Base-by-base conservation (phyloP, 2,797 vertebrate genomes). In the Neostethus bicornis region DNA sequence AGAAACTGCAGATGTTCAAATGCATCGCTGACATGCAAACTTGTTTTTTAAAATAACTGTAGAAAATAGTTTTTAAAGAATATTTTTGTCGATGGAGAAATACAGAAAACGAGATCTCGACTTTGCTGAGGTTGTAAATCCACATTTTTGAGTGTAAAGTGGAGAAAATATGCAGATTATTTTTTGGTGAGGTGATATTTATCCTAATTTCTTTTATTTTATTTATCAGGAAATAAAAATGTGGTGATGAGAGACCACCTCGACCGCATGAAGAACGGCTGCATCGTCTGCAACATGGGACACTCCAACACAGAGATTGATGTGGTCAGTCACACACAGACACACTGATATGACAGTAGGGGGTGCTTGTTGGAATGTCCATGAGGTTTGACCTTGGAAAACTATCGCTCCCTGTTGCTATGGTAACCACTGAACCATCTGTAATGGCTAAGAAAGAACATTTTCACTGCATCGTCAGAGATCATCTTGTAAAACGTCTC, bases 301-400 rank as follows among this genome's bases (percentile, higher is more conserved):
- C 96, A 98, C 92, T 98, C 96, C 84, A 98, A 98, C 91, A 98
- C 96, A 0, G 96, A 98, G 88, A 98, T 98, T 4, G 96, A 98
- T 1, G 96, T 98, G 95, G 96, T 98, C 87, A 93, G 95, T 87
- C 24, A 11, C n/a, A n/a, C 0, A 49, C 52, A 20, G 28, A 31
- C 16, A 20, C 45, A 31, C 45, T 11, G 16, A 20, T n/a, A n/a
- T n/a, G n/a, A n/a, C n/a, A n/a, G n/a, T n/a, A n/a, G 9, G 8
- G 4, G 2, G 2, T 8, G 4, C 3, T 11, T 28, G 38, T 19
- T 46, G n/a, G 20, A 43, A 7, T 4, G 13, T 43, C 21, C 16
- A 17, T 19, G 12, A 35, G 29, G 11, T 29, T 12, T 51, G 51
- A 73, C 43, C 53, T 28, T 59, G 39, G 12, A 31, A 26, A 26